Evolutionary conservation across 2,113 vertebrate species (phyloP), one percentile per base, ranked within the genome.

Genomic region (Myotis yumanensis): DNA sequence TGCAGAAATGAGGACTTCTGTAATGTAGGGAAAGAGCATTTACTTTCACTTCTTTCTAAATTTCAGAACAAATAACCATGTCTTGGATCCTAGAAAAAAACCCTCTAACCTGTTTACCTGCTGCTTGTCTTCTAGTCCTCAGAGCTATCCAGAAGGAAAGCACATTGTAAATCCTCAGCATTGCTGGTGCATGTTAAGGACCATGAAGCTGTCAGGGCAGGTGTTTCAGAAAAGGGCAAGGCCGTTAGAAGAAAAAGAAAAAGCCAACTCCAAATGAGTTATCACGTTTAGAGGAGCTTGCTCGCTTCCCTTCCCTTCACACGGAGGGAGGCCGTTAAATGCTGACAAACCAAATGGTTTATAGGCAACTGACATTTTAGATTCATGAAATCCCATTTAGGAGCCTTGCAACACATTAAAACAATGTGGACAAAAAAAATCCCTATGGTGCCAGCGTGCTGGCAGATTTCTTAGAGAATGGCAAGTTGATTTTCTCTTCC

Each of bases 151-250:
- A 22, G 32, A 90, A 87, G 20, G 79, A 81, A 89, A 40, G 7
- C 5, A 14, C 9, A 40, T 4, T 79, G 46, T 72, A 90, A 95
- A 87, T 87, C 17, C 11, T 9, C 2, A 23, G 23, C 4, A 66
- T 71, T 40, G 10, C 32, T 82, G 46, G n/a, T 71, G 35, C 11
- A 66, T 43, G 32, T 4, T 17, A 82, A 72, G 15, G 48, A 9
- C 46, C 0, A 0, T 2, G 4, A 62, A 82, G n/a, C 30, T 64
- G 64, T 75, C 20, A 69, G 11, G 51, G 28, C 64, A 69, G 51
- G 6, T 91, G 73, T 62, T 84, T 88, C 81, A 32, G 73, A 97
- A 94, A 94, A 97, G 91, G 83, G 30, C 59, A 93, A 81, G 66
- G 23, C 37, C 32, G 32, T 82, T 48, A 32, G 17, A 18, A 75